Evolutionary conservation across 1,140 invertebrate species (phyloP).

Genomic region (Armadillidium nasatum): DNA sequence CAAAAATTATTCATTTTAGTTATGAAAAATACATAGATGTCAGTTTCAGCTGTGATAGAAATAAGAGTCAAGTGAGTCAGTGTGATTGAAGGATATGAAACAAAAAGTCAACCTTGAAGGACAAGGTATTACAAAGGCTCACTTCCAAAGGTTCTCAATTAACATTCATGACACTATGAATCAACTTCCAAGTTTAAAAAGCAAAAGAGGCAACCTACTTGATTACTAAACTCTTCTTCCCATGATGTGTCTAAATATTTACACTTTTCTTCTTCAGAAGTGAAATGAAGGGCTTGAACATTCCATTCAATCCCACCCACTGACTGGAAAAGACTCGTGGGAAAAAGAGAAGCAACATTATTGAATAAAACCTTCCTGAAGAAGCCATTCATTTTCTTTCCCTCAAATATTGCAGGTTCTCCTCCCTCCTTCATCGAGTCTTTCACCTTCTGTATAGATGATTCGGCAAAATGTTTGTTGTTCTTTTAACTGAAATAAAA

Average conservation of each 20-base stretch:
- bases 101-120: too few relatives aligned
- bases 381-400: slow-evolving; percentile 25
- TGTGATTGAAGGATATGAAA: too few relatives aligned
- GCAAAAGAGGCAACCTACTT: slow-evolving; percentile 11
- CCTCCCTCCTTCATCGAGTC: slow-evolving; percentile 22
- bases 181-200: too few relatives aligned
- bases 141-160: too few relatives aligned
- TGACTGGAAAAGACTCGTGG: slow-evolving; percentile 25
- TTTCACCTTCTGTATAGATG: slow-evolving; percentile 30
- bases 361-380: slow-evolving; percentile 34
- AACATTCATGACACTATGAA: too few relatives aligned
- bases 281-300: slow-evolving; percentile 29
- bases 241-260: slow-evolving; percentile 25
- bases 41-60: too few relatives aligned
- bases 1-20: too few relatives aligned
- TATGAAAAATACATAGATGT: too few relatives aligned
- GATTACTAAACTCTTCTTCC: slow-evolving; percentile 24
- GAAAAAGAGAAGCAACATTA: slow-evolving; percentile 30
- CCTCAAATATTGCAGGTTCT: slow-evolving; percentile 8
- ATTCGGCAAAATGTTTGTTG: slow-evolving; percentile 27
- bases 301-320: slow-evolving; percentile 24
- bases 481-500: slow-evolving; percentile 25
- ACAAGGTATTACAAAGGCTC: too few relatives aligned
- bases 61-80: too few relatives aligned
- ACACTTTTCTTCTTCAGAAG: not conserved